Evolutionary conservation across 2,888 invertebrate species (phyloP).

Genomic region (Cynaeus angustus): DNA sequence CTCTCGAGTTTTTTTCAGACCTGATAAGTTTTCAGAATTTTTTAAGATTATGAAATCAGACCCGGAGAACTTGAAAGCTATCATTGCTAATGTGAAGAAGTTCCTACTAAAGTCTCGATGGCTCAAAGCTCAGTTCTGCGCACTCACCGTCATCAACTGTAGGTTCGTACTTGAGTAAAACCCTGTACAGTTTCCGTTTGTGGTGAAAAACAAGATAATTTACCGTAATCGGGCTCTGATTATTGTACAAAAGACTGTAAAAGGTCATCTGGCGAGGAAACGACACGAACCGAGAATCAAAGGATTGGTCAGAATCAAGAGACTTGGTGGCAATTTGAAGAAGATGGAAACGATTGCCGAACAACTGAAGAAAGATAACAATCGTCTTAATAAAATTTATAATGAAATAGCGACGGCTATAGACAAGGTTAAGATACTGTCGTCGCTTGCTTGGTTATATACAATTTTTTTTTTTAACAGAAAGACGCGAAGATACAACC

Average conservation of each 20-base stretch:
- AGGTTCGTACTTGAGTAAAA: constrained; percentile 40
- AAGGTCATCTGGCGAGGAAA: constrained; percentile 87
- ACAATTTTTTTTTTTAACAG: constrained; percentile 71
- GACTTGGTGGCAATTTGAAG: constrained; percentile 80
- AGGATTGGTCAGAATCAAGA: constrained; percentile 85
- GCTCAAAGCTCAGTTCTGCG: constrained; percentile 94
- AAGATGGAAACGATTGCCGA: constrained; percentile 84
- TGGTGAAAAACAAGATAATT: constrained; percentile 95
- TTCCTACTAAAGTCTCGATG: constrained; percentile 96
- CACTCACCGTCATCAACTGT: constrained; percentile 95
- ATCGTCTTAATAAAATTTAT: constrained; percentile 83
- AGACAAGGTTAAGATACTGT: constrained; percentile 82
- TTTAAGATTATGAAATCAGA: constrained; percentile 97
- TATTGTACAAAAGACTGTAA: constrained; percentile 87
- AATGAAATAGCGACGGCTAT: constrained; percentile 81
- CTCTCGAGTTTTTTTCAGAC: constrained; percentile 97
- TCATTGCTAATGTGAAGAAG: constrained; percentile 90
- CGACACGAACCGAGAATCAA: constrained; percentile 87
- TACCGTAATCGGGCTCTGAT: constrained; percentile 88
- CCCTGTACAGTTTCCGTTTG: constrained; percentile 61
- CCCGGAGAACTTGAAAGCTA: constrained; percentile 89
- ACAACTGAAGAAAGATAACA: constrained; percentile 86
- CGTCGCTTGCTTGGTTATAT: too few species aligned
- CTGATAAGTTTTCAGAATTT: constrained; percentile 98
- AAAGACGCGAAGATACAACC: constrained; percentile 79